These are phyloP conservation scores for Apamea sordens DNA, from an alignment of 2,888 invertebrate species.

Conservation along the genomic window DNA sequence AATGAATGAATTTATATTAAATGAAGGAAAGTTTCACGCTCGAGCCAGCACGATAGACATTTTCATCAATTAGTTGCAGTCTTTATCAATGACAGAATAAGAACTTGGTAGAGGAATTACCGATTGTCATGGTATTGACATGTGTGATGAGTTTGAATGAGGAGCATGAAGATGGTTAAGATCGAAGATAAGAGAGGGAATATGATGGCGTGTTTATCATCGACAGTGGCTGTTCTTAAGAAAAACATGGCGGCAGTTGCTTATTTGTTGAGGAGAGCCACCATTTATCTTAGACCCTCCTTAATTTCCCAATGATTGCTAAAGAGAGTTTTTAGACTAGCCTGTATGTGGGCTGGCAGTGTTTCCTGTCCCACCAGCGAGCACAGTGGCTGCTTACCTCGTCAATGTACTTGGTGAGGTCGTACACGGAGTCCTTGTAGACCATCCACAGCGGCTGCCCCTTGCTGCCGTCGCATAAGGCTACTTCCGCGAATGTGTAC, in stretches of 20 bases:
- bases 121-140: neutral
- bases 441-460: slow-evolving; percentile 91
- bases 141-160: neutral
- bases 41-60: neutral
- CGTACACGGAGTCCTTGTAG: slow-evolving; percentile 92
- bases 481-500: slow-evolving; percentile 90
- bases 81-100: neutral
- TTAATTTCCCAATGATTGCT: neutral
- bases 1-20: too few relatives aligned
- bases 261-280: neutral
- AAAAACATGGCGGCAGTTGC: neutral
- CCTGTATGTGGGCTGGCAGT: too few relatives aligned
- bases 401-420: slow-evolving; percentile 91
- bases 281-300: neutral
- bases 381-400: slow-evolving; percentile 83
- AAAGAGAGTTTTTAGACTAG: neutral
- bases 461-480: slow-evolving; percentile 89
- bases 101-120: neutral
- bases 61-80: neutral
- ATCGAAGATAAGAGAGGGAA: neutral
- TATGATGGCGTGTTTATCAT: neutral
- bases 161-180: neutral
- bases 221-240: neutral
- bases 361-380: neutral
- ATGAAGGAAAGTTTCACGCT: neutral